These are phyloP conservation scores for Epistrophe grossulariae DNA, from an alignment of 2,888 invertebrate genomes.

Conservation along the genomic window DNA sequence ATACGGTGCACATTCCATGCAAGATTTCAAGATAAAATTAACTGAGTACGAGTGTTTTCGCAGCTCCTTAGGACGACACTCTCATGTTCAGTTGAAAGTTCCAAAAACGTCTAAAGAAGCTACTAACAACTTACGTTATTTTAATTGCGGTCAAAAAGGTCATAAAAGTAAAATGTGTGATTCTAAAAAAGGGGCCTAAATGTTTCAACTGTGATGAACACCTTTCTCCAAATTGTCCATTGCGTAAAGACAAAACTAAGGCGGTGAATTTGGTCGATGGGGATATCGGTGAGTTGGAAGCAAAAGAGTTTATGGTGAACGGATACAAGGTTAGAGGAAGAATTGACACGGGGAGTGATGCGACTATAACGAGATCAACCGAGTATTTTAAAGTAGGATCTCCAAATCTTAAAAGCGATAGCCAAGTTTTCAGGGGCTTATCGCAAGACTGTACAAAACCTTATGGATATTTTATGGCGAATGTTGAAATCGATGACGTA, in stretches of 20 bases:
- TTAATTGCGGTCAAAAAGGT: no score
- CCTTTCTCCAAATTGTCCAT: no score
- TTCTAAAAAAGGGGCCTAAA: no score
- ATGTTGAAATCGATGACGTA: not conserved
- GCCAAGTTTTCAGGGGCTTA: slow-evolving; percentile 1
- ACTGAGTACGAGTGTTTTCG: no score
- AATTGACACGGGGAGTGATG: slow-evolving; percentile 5
- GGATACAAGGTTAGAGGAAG: not conserved
- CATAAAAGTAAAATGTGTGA: no score
- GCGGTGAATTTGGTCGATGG: not conserved
- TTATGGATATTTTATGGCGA: not conserved
- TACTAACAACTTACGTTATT: no score
- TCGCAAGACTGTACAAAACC: not conserved
- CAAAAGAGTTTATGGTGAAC: slow-evolving; percentile 1
- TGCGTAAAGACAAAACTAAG: not conserved
- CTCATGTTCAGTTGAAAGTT: no score
- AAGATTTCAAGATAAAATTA: no score
- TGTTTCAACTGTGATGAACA: no score
- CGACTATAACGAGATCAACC: not conserved
- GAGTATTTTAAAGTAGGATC: slow-evolving; percentile 7
- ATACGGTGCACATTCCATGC: no score
- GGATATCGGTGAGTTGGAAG: not conserved
- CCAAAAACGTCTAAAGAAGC: no score
- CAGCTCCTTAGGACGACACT: no score
- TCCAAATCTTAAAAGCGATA: not conserved